A percentile compares a stretch with the other conserved stretches of the same genome.
Evolutionary conservation across 2,888 invertebrate species (phyloP).

Genomic region (Erebia ligea): DNA sequence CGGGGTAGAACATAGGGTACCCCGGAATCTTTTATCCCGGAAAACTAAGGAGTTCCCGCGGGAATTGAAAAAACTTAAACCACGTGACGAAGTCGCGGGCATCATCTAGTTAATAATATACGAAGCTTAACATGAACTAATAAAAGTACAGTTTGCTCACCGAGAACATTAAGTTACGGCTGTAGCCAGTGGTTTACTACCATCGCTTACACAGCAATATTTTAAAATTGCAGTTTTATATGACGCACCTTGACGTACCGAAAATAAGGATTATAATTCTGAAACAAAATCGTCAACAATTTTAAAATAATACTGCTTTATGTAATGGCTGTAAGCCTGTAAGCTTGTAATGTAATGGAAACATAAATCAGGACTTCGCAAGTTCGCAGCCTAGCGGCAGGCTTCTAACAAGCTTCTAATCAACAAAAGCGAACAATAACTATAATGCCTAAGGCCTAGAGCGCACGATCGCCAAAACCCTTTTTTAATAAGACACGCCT

Average conservation of each 20-base stretch:
- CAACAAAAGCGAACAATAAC: conserved; percentile 19
- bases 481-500: background rate
- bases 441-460: background rate
- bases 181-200: conserved; percentile 31
- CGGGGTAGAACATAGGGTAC: too few species aligned
- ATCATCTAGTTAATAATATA: background rate
- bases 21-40: too few species aligned
- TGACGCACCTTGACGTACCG: too few species aligned
- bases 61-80: too few species aligned
- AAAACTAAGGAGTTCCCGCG: too few species aligned
- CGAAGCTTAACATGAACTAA: conserved; percentile 12
- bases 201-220: too few species aligned
- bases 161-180: conserved; percentile 29
- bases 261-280: too few species aligned
- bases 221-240: too few species aligned
- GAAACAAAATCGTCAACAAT: too few species aligned
- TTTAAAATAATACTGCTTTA: too few species aligned
- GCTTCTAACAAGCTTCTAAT: conserved; percentile 28
- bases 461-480: background rate
- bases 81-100: too few species aligned
- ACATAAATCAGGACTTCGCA: conserved; percentile 52
- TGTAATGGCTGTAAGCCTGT: background rate
- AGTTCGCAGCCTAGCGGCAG: conserved; percentile 23
- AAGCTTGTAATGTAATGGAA: conserved; percentile 47
- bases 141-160: conserved; percentile 26